Base-by-base conservation (phyloP, 2,888 invertebrate species). In the Selenia dentaria region DNA sequence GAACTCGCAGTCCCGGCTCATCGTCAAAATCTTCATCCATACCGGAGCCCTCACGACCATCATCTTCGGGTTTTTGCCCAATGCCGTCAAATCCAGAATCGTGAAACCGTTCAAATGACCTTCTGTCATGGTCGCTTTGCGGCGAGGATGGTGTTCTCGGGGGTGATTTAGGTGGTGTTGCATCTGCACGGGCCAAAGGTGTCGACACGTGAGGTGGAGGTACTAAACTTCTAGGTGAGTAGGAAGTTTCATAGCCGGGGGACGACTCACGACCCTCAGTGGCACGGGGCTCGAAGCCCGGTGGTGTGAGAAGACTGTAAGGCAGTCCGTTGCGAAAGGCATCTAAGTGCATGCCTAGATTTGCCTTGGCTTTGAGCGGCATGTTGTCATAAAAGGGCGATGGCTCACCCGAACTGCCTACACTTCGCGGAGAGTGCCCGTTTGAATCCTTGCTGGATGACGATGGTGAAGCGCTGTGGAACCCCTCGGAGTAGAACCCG, bases 291-390 rank as follows among this genome's bases (percentile, higher is more conserved):
- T 91, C 92, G 27, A 92, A 89, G 4, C 92, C 92, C 0, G 93
- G 93, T 0, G 94, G 94, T 3, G 94, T 93, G 24, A 94, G 82
- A 0, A 93, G 88, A 62, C 88, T 93, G 63, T 93, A 93, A 0
- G 92, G 92, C 28, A 92, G 59, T 6, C 87, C 80, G 47, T 86
- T 83, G 40, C 84, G 84, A 57, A 77, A 87, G 0, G 82, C 67
- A 4, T 88, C 84, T 16, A 89, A 58, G 41, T 88, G 89, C 77
- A 83, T 77, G 34, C 86, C 87, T 1, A 88, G 72, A 50, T 90
- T 88, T 0, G 88, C 81, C 62, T 86, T 88, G 1, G 88, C 88
- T 64, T 87, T 88, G 1, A 88, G 70, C 0, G 84, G 62, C 77
- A 83, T 69, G 36, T 60, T 68, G 40, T 90, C 90, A 53, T 86